Evolutionary conservation across 2,888 invertebrate species (phyloP).

Genomic region (Diadegma fenestrale): DNA sequence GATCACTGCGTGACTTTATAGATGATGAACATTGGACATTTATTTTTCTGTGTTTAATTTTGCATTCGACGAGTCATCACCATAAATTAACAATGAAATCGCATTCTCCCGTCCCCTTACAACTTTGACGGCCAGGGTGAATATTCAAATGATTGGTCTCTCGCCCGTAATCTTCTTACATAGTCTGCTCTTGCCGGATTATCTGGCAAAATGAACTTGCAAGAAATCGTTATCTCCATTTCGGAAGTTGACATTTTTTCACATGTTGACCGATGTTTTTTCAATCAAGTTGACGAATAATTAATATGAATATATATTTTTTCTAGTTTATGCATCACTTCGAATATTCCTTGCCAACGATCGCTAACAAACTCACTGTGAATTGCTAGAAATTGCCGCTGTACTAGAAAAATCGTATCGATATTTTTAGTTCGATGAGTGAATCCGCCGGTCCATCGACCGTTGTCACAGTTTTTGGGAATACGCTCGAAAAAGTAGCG

Average conservation of each 20-base stretch:
- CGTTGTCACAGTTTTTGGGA: not conserved
- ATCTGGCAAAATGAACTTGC: constrained; percentile 15
- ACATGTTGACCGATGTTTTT: not conserved
- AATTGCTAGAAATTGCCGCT: not conserved
- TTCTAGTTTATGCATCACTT: not conserved
- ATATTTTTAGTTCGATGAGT: not conserved
- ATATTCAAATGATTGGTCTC: constrained; percentile 32
- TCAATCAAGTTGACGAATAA: not conserved
- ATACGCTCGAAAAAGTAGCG: not conserved
- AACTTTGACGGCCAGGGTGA: constrained; percentile 24
- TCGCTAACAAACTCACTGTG: not conserved
- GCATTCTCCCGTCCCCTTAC: not conserved
- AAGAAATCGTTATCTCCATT: not conserved
- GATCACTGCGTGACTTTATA: constrained; percentile 2
- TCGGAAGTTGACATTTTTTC: constrained; percentile 11
- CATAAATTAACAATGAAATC: not conserved
- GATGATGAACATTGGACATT: constrained; percentile 19
- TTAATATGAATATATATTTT: not conserved
- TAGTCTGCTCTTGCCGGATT: constrained; percentile 23
- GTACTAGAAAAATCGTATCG: not conserved
- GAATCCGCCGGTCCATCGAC: not conserved
- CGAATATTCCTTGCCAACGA: not conserved
- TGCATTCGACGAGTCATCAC: not conserved
- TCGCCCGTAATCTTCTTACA: constrained; percentile 54
- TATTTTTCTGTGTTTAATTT: not conserved